Conservation (phyloP, 2,113 vertebrate genomes). For the Ia io region DNA sequence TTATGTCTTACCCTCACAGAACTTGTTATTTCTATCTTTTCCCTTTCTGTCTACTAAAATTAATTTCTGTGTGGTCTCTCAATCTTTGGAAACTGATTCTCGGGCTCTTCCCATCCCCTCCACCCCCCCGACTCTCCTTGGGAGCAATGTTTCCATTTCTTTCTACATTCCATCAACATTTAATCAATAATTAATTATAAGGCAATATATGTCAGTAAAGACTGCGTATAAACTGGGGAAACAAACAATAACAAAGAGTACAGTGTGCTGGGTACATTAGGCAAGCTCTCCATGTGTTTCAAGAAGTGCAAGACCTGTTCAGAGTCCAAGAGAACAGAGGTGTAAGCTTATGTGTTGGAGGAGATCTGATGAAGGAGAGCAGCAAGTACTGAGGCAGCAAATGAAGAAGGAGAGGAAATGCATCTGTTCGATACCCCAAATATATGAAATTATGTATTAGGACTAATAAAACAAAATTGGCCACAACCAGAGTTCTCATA, state of each 20-base stretch:
- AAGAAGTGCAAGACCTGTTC: not conserved
- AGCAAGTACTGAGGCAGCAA: not conserved
- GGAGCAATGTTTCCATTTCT: not conserved
- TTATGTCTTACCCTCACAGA: not conserved
- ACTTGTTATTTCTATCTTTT: not conserved
- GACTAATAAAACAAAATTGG: not conserved
- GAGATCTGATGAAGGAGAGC: not conserved
- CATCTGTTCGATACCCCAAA: not conserved
- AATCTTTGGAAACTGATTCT: not conserved
- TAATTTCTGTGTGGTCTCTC: not conserved
- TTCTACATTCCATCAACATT: not conserved
- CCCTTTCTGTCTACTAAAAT: not conserved
- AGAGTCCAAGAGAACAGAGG: not conserved
- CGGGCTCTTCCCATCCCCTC: not conserved
- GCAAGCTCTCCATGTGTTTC: not conserved
- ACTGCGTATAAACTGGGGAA: not conserved
- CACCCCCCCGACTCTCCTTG: not conserved
- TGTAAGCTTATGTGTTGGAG: rapidly evolving
- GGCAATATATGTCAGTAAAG: not conserved
- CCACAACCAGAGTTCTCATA: not conserved
- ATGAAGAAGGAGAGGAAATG: too few relatives aligned
- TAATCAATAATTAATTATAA: not conserved
- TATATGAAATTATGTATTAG: not conserved
- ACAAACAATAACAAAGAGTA: not conserved
- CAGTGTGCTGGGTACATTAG: rapidly evolving